Evolutionary conservation across 2,797 vertebrate species (phyloP).

Genomic region (Lepilemur ruficaudatus): DNA sequence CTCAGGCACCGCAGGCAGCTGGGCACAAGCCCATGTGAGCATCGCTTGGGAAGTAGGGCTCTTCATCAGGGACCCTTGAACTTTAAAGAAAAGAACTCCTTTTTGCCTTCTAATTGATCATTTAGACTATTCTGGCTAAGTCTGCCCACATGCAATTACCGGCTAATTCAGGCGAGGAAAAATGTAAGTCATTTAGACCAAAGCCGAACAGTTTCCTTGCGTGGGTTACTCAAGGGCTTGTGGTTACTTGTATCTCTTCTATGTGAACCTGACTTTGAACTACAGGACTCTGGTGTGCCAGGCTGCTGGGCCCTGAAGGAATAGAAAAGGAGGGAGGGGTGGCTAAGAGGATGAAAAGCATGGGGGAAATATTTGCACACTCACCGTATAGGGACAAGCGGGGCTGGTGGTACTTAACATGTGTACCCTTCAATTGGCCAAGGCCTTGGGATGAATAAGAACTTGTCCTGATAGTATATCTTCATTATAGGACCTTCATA

Average conservation of each 20-base stretch:
- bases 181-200: slow-evolving; percentile 70
- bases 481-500: slow-evolving; percentile 16
- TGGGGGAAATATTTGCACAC: not conserved
- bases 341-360: not conserved
- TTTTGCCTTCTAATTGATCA: slow-evolving; percentile 75
- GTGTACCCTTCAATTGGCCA: not conserved
- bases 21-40: slow-evolving; percentile 29
- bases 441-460: not conserved
- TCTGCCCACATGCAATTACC: slow-evolving; percentile 72
- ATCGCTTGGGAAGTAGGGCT: slow-evolving; percentile 50
- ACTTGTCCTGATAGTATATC: not conserved
- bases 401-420: not conserved
- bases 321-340: not conserved
- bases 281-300: not conserved
- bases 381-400: not conserved
- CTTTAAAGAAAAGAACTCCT: slow-evolving; percentile 71
- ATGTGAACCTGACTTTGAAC: not conserved
- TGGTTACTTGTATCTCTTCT: slow-evolving; percentile 28
- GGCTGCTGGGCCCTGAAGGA: not conserved
- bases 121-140: slow-evolving; percentile 70
- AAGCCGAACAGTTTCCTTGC: slow-evolving; percentile 54
- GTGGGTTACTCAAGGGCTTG: slow-evolving; percentile 5
- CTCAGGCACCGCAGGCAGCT: slow-evolving; percentile 19
- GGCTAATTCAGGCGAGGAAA: slow-evolving; percentile 66
- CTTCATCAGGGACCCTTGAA: slow-evolving; percentile 69